Evolutionary conservation across 1,140 invertebrate species (phyloP).

Genomic region (Anastrepha ludens): DNA sequence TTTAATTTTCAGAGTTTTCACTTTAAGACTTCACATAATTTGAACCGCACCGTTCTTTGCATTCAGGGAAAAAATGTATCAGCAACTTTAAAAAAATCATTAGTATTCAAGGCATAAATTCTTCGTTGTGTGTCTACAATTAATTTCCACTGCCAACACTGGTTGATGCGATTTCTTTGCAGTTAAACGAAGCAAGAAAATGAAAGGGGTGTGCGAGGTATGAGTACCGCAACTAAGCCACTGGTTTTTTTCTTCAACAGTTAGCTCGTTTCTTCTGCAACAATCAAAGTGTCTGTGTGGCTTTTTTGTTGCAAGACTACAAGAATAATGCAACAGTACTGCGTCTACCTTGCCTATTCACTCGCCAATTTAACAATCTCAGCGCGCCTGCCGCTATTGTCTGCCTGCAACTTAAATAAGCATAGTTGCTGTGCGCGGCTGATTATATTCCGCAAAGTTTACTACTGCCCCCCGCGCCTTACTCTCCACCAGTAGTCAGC

Average conservation of each 20-base stretch:
- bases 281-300: constrained; percentile 29
- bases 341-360: background rate
- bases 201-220: background rate
- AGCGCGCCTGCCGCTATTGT: constrained; percentile 9
- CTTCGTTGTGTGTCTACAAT: constrained; percentile 38
- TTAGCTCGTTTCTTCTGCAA: constrained; percentile 23
- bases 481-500: background rate
- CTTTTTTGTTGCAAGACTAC: background rate
- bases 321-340: constrained; percentile 27
- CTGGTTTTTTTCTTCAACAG: constrained; percentile 48
- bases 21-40: too few species aligned
- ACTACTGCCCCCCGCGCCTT: background rate
- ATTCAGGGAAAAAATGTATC: too few species aligned
- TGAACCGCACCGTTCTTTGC: too few species aligned
- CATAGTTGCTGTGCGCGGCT: constrained; percentile 32
- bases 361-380: background rate
- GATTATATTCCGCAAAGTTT: constrained; percentile 18
- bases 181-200: background rate
- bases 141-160: constrained; percentile 30
- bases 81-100: background rate
- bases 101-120: constrained; percentile 37
- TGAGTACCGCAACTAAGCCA: constrained; percentile 50
- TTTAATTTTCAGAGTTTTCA: too few species aligned
- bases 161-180: constrained; percentile 7
- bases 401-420: constrained; percentile 37